These are phyloP conservation scores for crab-eating macaque (Macaca fascicularis) DNA, from an alignment of 2,113 vertebrate species.

Conservation along the genomic window DNA sequence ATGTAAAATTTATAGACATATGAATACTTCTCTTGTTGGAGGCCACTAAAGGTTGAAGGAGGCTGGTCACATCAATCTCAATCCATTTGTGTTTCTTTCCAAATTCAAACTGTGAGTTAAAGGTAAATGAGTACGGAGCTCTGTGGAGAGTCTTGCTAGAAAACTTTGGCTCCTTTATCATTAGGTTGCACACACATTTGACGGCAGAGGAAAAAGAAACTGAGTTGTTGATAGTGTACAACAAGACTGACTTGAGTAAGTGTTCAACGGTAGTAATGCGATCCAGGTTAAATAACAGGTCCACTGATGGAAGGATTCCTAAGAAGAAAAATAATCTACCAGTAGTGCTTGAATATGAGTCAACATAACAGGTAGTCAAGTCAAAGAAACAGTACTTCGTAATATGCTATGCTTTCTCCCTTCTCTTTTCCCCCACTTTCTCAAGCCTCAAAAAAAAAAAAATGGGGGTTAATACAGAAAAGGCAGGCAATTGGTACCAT, in stretches of 20 bases:
- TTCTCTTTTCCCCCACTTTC: background rate
- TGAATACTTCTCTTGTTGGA: conserved; percentile 85
- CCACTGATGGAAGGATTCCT: conserved; percentile 86
- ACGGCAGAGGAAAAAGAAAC: conserved; percentile 69
- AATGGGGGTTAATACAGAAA: background rate
- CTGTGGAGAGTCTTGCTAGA: conserved; percentile 77
- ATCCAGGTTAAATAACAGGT: conserved; percentile 92
- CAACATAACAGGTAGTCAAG: background rate
- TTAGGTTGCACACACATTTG: conserved; percentile 85
- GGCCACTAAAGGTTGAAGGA: conserved; percentile 89
- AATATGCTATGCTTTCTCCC: background rate
- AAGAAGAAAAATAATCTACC: conserved; percentile 62
- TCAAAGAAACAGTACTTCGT: background rate
- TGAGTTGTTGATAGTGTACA: conserved; percentile 88
- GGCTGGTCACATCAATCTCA: conserved; percentile 91
- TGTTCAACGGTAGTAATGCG: conserved; percentile 89
- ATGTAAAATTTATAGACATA: conserved; percentile 89
- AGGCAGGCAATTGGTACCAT: background rate
- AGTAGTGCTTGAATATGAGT: background rate
- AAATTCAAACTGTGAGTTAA: conserved; percentile 81
- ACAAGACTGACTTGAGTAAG: conserved; percentile 91
- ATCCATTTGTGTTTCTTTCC: conserved; percentile 85
- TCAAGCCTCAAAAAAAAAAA: background rate
- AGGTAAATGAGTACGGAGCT: conserved; percentile 78
- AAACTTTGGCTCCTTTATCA: conserved; percentile 78